Percentiles rank a stretch among this genome's conserved stretches.
phyloP scores from a whole-genome alignment of 2,888 invertebrate species.

The Schizaphis graminum region DNA sequence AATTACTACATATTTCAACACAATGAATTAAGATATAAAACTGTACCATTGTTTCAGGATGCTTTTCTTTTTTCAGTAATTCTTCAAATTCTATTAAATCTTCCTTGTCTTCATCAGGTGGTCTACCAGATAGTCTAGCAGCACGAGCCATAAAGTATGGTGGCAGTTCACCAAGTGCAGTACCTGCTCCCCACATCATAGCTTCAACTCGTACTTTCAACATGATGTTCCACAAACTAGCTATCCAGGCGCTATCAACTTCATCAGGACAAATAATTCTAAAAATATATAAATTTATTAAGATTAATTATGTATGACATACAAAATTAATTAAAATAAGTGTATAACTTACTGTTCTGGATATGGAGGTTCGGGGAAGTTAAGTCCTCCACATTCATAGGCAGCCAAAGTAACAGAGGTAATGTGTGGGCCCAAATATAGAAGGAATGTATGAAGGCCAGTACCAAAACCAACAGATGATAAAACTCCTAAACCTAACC shows the following conservation, averaged over 20 bases:
- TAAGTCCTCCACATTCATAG: conserved; percentile 93
- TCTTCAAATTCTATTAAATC: conserved; percentile 83
- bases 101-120: conserved; percentile 77
- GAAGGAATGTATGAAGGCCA: conserved; percentile 97
- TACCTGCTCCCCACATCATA: conserved; percentile 98
- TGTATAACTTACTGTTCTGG: conserved; percentile 86
- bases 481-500: conserved; percentile 93
- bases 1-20: background rate
- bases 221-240: conserved; percentile 94
- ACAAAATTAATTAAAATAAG: conserved; percentile 15
- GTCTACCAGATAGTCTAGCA: conserved; percentile 78
- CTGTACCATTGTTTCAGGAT: conserved; percentile 68
- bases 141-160: conserved; percentile 99
- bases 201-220: conserved; percentile 94
- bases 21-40: background rate
- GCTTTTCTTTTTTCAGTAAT: conserved; percentile 75
- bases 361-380: conserved; percentile 98
- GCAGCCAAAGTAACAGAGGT: conserved; percentile 98
- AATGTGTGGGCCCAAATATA: conserved; percentile 99
- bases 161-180: conserved; percentile 98
- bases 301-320: background rate
- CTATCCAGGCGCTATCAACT: conserved; percentile 76
- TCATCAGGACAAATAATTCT: conserved; percentile 93
- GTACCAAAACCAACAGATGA: conserved; percentile 98
- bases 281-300: conserved; percentile 69